Percentiles rank a stretch among this genome's conserved stretches.
phyloP scores from a whole-genome alignment of 2,113 vertebrate species.

The Globicephala melas region DNA sequence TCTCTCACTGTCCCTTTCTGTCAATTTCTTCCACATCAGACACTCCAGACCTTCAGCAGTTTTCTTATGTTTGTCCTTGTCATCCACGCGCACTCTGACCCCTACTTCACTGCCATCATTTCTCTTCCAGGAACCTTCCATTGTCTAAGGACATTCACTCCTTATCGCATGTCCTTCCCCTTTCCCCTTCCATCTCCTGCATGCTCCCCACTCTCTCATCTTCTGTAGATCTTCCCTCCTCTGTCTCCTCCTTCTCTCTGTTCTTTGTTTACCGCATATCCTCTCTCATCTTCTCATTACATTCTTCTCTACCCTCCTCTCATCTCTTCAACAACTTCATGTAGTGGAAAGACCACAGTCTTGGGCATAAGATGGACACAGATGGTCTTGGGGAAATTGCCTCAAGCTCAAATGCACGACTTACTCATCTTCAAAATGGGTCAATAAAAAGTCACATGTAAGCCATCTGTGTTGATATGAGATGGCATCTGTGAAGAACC shows the following conservation, averaged over 20 bases:
- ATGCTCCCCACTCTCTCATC: background rate
- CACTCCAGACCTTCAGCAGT: background rate
- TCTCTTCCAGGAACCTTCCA: too few species aligned
- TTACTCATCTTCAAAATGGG: background rate
- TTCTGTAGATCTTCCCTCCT: fast-evolving
- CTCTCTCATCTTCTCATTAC: background rate
- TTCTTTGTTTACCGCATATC: background rate
- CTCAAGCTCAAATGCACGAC: background rate
- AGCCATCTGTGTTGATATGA: background rate
- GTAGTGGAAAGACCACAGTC: background rate
- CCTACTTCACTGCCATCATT: too few species aligned
- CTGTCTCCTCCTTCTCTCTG: background rate
- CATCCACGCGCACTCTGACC: background rate
- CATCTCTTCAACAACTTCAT: background rate
- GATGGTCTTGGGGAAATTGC: background rate
- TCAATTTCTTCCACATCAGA: background rate
- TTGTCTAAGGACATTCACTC: background rate
- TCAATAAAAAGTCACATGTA: background rate
- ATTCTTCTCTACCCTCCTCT: background rate
- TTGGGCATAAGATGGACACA: background rate
- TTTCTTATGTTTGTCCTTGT: too few species aligned
- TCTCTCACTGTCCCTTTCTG: background rate
- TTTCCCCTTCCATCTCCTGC: background rate
- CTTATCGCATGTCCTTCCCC: fast-evolving
- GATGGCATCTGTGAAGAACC: background rate